Percentiles rank a stretch among this genome's conserved stretches.
These are phyloP conservation scores for Eupithecia subumbrata DNA, from an alignment of 2,888 invertebrate species.

Conservation along the genomic window DNA sequence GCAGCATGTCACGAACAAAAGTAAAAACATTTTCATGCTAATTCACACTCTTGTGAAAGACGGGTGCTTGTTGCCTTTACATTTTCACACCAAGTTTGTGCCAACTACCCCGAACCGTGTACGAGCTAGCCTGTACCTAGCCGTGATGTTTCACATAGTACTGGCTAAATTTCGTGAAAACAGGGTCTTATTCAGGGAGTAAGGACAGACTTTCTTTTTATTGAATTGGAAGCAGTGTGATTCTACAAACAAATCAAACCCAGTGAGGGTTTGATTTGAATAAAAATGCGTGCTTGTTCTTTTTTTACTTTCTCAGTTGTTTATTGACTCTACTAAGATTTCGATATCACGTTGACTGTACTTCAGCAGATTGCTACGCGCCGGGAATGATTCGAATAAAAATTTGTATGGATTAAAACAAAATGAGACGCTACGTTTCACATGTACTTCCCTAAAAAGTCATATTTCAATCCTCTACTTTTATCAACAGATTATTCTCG, in stretches of 20 bases:
- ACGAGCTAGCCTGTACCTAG: slow-evolving; percentile 16
- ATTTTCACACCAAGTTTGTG: slow-evolving; percentile 39
- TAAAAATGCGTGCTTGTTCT: not conserved
- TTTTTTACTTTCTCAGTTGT: not conserved
- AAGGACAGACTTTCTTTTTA: slow-evolving; percentile 13
- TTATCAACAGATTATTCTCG: not conserved
- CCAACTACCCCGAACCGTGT: slow-evolving; percentile 32
- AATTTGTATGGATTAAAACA: too few relatives aligned
- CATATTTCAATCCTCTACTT: not conserved
- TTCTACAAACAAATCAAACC: too few relatives aligned
- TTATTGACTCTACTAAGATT: not conserved
- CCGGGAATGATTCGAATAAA: too few relatives aligned
- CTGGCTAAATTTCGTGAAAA: slow-evolving; percentile 39
- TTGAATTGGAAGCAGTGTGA: not conserved
- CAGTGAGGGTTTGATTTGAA: not conserved
- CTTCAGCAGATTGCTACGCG: too few relatives aligned
- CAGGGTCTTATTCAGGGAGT: slow-evolving; percentile 25
- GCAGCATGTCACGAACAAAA: slow-evolving; percentile 34
- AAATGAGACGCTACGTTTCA: too few relatives aligned
- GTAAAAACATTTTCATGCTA: slow-evolving; percentile 43
- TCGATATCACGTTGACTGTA: too few relatives aligned
- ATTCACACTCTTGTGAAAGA: slow-evolving; percentile 32
- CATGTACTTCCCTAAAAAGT: too few relatives aligned
- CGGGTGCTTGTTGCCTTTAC: slow-evolving; percentile 35
- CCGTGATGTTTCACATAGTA: slow-evolving; percentile 41